A percentile compares a stretch with the other conserved stretches of the same genome.
Conservation (phyloP, 53 echinoderm and acorn worm genomes). For the Arbacia lixula region DNA sequence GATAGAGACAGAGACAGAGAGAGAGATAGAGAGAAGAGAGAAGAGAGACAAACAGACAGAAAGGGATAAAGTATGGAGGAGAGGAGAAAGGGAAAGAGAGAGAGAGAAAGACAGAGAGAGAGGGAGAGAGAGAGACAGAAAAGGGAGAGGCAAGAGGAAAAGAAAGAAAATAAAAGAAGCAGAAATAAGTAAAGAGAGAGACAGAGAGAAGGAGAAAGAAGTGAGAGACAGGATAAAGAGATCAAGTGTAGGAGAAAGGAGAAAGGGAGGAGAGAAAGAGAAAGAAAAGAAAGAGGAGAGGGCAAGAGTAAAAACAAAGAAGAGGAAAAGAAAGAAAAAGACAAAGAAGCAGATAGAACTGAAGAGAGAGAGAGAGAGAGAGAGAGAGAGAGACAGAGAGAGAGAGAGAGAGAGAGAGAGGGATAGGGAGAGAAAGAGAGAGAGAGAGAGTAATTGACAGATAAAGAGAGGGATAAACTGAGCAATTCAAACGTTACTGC, state of each 20-base stretch:
- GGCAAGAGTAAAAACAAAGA: background rate
- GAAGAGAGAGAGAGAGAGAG: background rate
- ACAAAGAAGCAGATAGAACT: background rate
- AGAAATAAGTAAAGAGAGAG: background rate
- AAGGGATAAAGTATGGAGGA: background rate
- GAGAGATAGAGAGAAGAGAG: no score
- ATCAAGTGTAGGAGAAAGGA: background rate
- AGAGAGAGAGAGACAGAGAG: background rate
- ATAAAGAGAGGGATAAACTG: background rate
- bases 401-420: background rate
- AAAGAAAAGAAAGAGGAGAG: no score
- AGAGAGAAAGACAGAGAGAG: background rate
- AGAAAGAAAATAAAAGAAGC: background rate
- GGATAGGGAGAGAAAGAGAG: constrained; percentile 7
- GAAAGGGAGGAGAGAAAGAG: background rate
- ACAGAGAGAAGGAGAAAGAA: background rate
- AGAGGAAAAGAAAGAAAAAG: background rate
- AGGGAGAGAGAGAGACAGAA: background rate
- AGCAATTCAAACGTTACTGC: no score
- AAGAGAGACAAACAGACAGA: no score
- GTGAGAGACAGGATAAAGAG: background rate
- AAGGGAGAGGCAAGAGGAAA: background rate
- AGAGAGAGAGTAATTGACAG: background rate
- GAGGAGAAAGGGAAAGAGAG: background rate
- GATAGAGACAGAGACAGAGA: no score